These are phyloP conservation scores for Neoscelio sp. DNA, from an alignment of 2,888 invertebrate species.

Conservation along the genomic window DNA sequence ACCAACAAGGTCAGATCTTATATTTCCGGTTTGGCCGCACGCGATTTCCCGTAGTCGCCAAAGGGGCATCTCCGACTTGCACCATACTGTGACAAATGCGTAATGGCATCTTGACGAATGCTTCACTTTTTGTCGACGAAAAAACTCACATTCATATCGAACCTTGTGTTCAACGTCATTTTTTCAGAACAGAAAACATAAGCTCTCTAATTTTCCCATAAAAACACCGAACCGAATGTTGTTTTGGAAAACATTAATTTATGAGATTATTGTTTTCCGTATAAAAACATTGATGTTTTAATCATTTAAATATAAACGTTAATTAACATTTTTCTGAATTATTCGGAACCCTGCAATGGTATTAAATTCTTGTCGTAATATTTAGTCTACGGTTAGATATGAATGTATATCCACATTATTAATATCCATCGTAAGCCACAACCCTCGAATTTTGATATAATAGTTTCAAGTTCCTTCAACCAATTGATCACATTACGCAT, in stretches of 20 bases:
- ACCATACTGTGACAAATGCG: constrained; percentile 76
- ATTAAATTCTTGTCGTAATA: too few relatives aligned
- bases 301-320: too few relatives aligned
- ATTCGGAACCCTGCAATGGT: too few relatives aligned
- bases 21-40: constrained; percentile 75
- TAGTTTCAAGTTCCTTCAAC: constrained; percentile 27
- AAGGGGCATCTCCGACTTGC: constrained; percentile 70
- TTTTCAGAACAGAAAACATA: not conserved
- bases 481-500: constrained; percentile 49
- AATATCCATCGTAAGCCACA: constrained; percentile 15
- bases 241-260: too few relatives aligned
- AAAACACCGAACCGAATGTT: too few relatives aligned
- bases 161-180: constrained; percentile 1
- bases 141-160: constrained; percentile 8
- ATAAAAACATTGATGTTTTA: too few relatives aligned
- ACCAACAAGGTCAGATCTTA: constrained; percentile 74
- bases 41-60: constrained; percentile 73
- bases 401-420: constrained; percentile 14
- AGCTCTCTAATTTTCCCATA: too few relatives aligned
- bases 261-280: too few relatives aligned
- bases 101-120: not conserved
- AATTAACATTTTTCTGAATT: too few relatives aligned
- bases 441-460: constrained; percentile 25
- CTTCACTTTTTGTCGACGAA: constrained; percentile 9
- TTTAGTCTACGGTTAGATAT: not conserved